Evolutionary conservation across 2,113 vertebrate species (phyloP).

Genomic region (Ciconia maguari): DNA sequence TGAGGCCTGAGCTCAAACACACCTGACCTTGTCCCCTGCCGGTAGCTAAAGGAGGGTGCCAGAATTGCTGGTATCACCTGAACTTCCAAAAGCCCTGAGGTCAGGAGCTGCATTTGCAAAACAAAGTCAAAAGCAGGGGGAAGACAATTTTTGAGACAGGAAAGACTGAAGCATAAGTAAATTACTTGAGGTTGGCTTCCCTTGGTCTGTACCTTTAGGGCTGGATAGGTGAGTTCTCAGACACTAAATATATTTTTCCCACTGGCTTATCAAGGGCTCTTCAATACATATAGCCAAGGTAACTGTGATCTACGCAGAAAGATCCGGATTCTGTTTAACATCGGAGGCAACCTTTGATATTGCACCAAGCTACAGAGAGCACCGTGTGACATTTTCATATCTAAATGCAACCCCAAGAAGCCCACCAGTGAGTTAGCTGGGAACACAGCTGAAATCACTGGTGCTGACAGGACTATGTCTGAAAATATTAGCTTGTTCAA

Average conservation of each 20-base stretch:
- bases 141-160: background rate
- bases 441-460: background rate
- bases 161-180: background rate
- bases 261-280: background rate
- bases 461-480: background rate
- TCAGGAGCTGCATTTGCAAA: background rate
- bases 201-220: background rate
- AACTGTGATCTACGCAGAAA: background rate
- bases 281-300: background rate
- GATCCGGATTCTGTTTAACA: background rate
- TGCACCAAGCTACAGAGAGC: background rate
- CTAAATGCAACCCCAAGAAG: background rate
- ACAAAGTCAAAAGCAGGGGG: background rate
- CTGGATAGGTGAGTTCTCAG: background rate
- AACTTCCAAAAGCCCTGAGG: background rate
- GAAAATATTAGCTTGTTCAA: background rate
- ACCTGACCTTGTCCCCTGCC: background rate
- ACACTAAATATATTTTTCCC: background rate
- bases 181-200: background rate
- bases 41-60: background rate
- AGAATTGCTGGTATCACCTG: background rate
- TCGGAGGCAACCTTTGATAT: background rate
- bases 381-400: background rate
- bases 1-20: background rate
- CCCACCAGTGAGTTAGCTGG: background rate